These are phyloP conservation scores for Plecotus auritus DNA, from an alignment of 2,113 vertebrate genomes.

Conservation along the genomic window DNA sequence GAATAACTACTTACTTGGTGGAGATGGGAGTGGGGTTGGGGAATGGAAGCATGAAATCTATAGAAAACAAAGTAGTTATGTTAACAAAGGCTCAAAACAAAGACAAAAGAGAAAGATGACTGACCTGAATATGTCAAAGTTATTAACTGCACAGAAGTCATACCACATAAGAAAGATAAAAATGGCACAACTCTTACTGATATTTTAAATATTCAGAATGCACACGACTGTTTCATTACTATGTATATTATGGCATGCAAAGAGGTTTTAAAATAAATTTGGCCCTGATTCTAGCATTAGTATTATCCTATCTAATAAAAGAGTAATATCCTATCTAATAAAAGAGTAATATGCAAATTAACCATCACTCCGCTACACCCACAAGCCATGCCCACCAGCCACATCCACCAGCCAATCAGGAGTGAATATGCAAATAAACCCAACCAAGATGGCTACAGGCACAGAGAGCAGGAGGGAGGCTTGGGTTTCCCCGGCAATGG, in stretches of 20 bases:
- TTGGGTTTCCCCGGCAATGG: no score
- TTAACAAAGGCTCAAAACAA: not conserved
- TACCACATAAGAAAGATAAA: not conserved
- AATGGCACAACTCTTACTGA: not conserved
- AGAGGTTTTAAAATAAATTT: not conserved
- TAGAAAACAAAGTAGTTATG: not conserved
- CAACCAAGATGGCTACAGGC: no score
- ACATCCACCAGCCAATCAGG: no score
- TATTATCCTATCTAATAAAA: no score
- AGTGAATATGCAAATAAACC: no score
- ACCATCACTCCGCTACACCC: no score
- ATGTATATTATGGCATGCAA: not conserved
- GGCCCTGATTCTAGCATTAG: not conserved
- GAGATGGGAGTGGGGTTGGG: not conserved
- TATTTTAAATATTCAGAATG: constrained; percentile 14
- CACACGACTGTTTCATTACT: not conserved
- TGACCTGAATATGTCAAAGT: not conserved
- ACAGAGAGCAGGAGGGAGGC: no score
- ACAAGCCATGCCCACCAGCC: no score
- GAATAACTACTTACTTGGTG: not conserved
- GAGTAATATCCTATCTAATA: no score
- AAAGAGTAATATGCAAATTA: no score
- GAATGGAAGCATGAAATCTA: not conserved
- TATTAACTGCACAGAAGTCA: not conserved
- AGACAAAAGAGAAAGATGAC: not conserved